Evolutionary conservation across 2,113 vertebrate genomes (phyloP), one percentile per base, ranked within the genome.

Genomic region (Rhombomys opimus): DNA sequence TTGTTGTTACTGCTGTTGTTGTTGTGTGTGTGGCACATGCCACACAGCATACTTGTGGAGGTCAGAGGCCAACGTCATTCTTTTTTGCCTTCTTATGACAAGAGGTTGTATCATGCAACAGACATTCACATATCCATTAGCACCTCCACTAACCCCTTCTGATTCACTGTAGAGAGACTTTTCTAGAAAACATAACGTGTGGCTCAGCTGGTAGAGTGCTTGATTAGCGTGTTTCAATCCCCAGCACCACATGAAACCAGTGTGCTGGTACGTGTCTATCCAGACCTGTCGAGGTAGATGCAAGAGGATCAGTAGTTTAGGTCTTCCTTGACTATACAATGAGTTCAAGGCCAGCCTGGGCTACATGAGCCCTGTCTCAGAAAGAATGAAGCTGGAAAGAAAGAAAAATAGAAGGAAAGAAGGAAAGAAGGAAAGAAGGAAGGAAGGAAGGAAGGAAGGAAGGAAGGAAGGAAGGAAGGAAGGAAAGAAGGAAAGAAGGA

Each of bases 341-440:
- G 59, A 84, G 23, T 27, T 41, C n/a, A 84, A 63, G 81, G 4
- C n/a, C 22, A 84, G n/a, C 4, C n/a, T 63, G 81, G n/a, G 7
- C 13, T 84, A 85, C 61, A 46, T 27, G 59, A 84, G 59, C 14
- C 38, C 38, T 65, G 38, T 46, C 38, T 85, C n/a, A 85, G 8
- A 46, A 46, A 85, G 75, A 77, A 30, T 14, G 22, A 50, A 27
- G 9, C 7, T 25, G 27, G 6, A n/a, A 30, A 76, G 38, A 91
- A 81, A 84, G 35, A 78, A 41, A 59, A 46, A 46, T 46, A 5
- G 76, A 9, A 5, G 3, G 9, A 35, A 35, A 1, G 35, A 59
- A 20, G 1, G 5, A 59, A 10, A n/a, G 5, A 27, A 25, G 17
- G 4, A 5, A 12, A 6, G 17, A 12, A 30, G 11, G 3, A 23